phyloP scores from a whole-genome alignment of 2,888 invertebrate species.

The Eupithecia abbreviata region DNA sequence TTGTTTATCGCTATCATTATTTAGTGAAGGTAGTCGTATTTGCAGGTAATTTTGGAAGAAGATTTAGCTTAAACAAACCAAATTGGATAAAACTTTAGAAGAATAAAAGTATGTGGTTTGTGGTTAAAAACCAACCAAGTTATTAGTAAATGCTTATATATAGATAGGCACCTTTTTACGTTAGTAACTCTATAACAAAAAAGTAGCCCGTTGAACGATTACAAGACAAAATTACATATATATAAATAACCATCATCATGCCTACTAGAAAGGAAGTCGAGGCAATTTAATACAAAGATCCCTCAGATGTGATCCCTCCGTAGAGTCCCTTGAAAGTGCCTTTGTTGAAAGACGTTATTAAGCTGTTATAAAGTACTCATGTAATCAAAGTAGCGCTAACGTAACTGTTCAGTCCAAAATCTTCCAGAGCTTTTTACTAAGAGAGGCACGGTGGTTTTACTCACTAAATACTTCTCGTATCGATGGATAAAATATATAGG shows the following conservation, averaged over 20 bases:
- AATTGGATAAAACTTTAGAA: too few relatives aligned
- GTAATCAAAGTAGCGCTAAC: slow-evolving; percentile 38
- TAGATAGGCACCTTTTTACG: neutral
- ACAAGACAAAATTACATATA: neutral
- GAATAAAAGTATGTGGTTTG: too few relatives aligned
- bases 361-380: slow-evolving; percentile 37
- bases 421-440: slow-evolving; percentile 18
- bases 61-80: neutral
- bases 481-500: neutral
- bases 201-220: neutral
- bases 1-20: too few relatives aligned
- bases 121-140: too few relatives aligned
- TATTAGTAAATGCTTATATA: too few relatives aligned
- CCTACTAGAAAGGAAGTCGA: slow-evolving; percentile 11
- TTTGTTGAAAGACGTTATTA: slow-evolving; percentile 38
- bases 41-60: too few relatives aligned
- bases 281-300: slow-evolving; percentile 32
- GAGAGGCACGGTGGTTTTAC: slow-evolving; percentile 6
- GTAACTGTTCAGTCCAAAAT: slow-evolving; percentile 30
- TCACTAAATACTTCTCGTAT: neutral
- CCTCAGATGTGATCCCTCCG: slow-evolving; percentile 10
- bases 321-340: slow-evolving; percentile 19
- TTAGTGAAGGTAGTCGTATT: neutral
- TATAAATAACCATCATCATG: neutral
- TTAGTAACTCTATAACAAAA: neutral